phyloP scores from a whole-genome alignment of 2,113 vertebrate genomes.

The Ariopsis seemanni region DNA sequence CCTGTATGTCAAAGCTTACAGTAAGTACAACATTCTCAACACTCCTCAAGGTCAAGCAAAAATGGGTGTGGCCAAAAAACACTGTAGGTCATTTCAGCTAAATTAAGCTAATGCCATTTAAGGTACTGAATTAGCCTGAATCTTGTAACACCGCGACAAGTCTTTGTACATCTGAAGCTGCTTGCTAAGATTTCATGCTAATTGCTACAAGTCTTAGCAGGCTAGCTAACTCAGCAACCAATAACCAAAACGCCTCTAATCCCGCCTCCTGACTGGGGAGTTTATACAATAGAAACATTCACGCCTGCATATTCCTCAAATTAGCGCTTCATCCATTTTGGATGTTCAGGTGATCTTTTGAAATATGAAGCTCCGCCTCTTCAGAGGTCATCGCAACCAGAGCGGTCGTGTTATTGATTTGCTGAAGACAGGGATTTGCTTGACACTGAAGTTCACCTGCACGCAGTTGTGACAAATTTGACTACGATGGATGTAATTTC shows the following conservation, averaged over 20 bases:
- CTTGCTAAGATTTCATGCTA: background rate
- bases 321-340: background rate
- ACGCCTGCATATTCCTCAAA: background rate
- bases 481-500: background rate
- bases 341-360: background rate
- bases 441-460: background rate
- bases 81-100: background rate
- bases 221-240: background rate
- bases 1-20: conserved; percentile 56
- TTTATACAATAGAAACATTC: background rate
- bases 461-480: background rate
- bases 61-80: background rate
- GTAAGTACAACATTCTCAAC: conserved; percentile 57
- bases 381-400: background rate
- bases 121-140: background rate
- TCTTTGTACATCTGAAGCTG: background rate
- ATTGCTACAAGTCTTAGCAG: background rate
- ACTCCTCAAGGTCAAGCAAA: background rate
- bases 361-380: background rate
- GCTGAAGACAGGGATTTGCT: background rate
- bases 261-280: background rate
- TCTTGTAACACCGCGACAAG: background rate
- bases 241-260: background rate
- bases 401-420: background rate
- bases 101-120: background rate